Conservation (phyloP, 2,888 invertebrate genomes). For the Diarsia rubi region DNA sequence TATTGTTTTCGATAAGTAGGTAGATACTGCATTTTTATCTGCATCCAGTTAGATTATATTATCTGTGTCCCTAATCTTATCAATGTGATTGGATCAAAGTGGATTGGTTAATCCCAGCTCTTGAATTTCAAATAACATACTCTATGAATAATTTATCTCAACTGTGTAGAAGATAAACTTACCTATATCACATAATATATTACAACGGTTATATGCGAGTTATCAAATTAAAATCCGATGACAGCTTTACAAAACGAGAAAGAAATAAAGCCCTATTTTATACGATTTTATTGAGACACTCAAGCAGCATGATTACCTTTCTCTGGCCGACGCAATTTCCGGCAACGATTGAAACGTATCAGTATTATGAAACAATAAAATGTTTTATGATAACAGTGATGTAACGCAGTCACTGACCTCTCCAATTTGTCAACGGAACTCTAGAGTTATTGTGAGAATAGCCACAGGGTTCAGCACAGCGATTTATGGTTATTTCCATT, state of each 20-base stretch:
- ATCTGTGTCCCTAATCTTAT: background rate
- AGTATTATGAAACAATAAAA: slow-evolving; percentile 59
- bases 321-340: slow-evolving; percentile 56
- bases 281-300: slow-evolving; percentile 37
- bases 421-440: slow-evolving; percentile 31
- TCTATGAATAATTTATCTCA: slow-evolving; percentile 15
- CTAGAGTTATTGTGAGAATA: slow-evolving; percentile 23
- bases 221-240: slow-evolving; percentile 22
- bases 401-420: slow-evolving; percentile 57
- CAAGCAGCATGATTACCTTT: slow-evolving; percentile 54
- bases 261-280: slow-evolving; percentile 21
- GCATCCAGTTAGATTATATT: background rate
- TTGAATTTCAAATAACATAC: slow-evolving; percentile 17
- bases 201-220: background rate
- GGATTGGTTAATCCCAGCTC: background rate
- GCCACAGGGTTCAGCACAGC: slow-evolving; percentile 12
- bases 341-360: slow-evolving; percentile 43
- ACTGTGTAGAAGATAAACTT: background rate
- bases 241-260: slow-evolving; percentile 3
- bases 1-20: background rate
- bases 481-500: slow-evolving; percentile 33
- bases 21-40: background rate
- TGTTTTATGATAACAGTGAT: slow-evolving; percentile 52
- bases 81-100: background rate
- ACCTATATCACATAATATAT: background rate